Percentiles rank a stretch among this genome's conserved stretches.
Evolutionary conservation across 1,140 invertebrate species (phyloP).

Genomic region (Bombyx mori): ASM3026992v2 NC_085127.1:2274501-2275000

Average conservation of each 20-base stretch:
- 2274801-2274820: constrained; percentile 91
- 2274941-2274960: no score
- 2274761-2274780: constrained; percentile 90
- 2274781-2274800: constrained; percentile 92
- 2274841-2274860: neutral
- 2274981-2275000: no score
- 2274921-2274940: no score
- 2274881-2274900: neutral
- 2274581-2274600: no score
- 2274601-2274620: no score
- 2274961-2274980: no score
- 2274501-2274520: no score
- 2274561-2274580: no score
- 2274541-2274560: no score
- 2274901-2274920: neutral
- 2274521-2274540: no score
- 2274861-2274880: no score
- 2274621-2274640: no score
- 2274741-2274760: constrained; percentile 86
- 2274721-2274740: constrained; percentile 89
- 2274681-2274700: constrained; percentile 48
- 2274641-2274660: constrained; percentile 31
- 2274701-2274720: constrained; percentile 82
- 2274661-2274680: constrained; percentile 78
- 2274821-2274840: constrained; percentile 91